A percentile compares a stretch with the other conserved stretches of the same genome.
Evolutionary conservation across 2,888 invertebrate genomes (phyloP).

Genomic region (Thysanoteuthis rhombus): DNA sequence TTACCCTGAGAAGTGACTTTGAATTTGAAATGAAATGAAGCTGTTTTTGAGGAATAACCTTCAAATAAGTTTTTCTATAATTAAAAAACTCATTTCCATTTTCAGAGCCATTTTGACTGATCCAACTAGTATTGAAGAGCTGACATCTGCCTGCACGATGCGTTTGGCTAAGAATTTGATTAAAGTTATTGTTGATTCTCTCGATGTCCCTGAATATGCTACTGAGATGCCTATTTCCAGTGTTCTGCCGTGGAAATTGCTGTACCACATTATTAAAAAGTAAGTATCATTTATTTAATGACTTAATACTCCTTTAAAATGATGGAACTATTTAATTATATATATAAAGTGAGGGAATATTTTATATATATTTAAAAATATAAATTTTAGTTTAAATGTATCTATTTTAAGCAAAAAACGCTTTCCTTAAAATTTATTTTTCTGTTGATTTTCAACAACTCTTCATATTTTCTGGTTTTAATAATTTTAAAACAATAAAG

Average conservation of each 20-base stretch:
- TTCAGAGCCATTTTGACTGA: slow-evolving; percentile 47
- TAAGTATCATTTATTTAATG: slow-evolving; percentile 40
- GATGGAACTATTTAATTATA: too few species aligned
- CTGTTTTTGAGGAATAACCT: background rate
- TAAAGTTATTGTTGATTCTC: slow-evolving; percentile 80
- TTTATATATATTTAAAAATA: too few species aligned
- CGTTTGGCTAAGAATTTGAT: slow-evolving; percentile 81
- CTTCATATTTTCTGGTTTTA: too few species aligned
- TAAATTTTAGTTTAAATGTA: too few species aligned
- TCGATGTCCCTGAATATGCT: slow-evolving; percentile 77
- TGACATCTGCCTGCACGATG: slow-evolving; percentile 74
- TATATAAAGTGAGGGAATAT: too few species aligned
- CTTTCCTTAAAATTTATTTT: too few species aligned
- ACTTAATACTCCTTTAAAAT: too few species aligned
- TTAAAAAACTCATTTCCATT: background rate
- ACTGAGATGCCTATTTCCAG: slow-evolving; percentile 77
- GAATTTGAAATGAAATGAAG: too few species aligned
- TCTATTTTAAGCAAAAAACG: too few species aligned
- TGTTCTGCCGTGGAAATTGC: slow-evolving; percentile 83
- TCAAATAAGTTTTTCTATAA: background rate
- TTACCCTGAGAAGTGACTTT: too few species aligned
- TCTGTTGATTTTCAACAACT: too few species aligned
- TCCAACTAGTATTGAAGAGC: slow-evolving; percentile 57
- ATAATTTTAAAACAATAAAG: too few species aligned
- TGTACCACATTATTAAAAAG: slow-evolving; percentile 81